Percentiles rank a stretch among this genome's conserved stretches.
phyloP scores from a whole-genome alignment of 2,888 invertebrate genomes.

The Theretra japonica region DNA sequence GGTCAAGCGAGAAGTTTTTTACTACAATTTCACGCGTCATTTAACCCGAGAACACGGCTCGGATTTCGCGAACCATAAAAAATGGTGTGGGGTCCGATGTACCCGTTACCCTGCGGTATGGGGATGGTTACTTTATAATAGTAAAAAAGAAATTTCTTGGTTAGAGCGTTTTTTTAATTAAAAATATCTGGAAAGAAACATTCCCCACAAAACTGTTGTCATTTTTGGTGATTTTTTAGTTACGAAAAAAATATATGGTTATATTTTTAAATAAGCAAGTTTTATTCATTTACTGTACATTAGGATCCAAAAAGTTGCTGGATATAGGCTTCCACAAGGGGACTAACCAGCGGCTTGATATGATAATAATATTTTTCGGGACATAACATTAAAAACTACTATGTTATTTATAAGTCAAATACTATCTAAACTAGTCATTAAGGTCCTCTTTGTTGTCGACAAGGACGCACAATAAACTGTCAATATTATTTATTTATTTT shows the following conservation, averaged over 20 bases:
- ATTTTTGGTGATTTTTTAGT: neutral
- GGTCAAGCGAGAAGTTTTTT: slow-evolving; percentile 54
- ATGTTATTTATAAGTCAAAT: too few species aligned
- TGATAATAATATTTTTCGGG: too few species aligned
- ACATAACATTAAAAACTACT: too few species aligned
- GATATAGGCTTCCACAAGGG: too few species aligned
- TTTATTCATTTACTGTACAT: too few species aligned
- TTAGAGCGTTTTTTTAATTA: neutral
- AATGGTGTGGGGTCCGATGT: slow-evolving; percentile 41
- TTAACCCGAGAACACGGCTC: slow-evolving; percentile 54
- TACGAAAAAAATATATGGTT: too few species aligned
- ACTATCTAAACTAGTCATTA: too few species aligned
- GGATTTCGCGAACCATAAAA: slow-evolving; percentile 61
- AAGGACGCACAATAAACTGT: too few species aligned
- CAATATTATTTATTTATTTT: too few species aligned
- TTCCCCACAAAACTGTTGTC: neutral
- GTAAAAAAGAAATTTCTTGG: neutral
- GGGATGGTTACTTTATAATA: slow-evolving; percentile 16
- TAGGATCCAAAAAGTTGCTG: too few species aligned
- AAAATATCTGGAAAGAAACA: neutral
- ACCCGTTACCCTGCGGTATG: slow-evolving; percentile 30
- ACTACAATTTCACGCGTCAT: slow-evolving; percentile 61
- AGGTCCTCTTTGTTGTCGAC: too few species aligned
- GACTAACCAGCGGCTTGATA: too few species aligned
- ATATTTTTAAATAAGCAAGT: neutral